Conservation (phyloP, 2,113 vertebrate genomes). For the Ictalurus furcatus region DNA sequence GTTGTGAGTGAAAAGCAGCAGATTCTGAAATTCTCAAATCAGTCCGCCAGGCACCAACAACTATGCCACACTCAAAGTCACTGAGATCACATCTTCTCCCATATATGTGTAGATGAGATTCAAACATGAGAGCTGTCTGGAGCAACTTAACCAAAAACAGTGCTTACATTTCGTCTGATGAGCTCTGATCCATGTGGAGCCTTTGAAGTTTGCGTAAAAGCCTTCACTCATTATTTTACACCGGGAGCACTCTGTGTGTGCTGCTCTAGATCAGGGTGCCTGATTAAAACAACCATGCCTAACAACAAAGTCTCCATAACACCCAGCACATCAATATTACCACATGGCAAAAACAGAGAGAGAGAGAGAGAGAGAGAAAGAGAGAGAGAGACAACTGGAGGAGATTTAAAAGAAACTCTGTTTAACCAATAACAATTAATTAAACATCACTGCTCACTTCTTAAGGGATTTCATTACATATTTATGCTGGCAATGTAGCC, state of each 20-base stretch:
- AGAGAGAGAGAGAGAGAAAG: background rate
- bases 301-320: constrained; percentile 32
- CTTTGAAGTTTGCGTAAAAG: constrained; percentile 43
- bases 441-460: constrained; percentile 51
- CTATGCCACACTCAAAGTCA: too few relatives aligned
- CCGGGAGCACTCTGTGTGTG: background rate
- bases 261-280: constrained; percentile 16
- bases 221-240: constrained; percentile 45
- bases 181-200: constrained; percentile 25
- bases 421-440: constrained; percentile 53
- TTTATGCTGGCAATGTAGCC: constrained; percentile 33
- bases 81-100: too few relatives aligned
- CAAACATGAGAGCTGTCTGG: constrained; percentile 1
- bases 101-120: background rate
- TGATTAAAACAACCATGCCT: constrained; percentile 44
- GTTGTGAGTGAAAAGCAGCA: background rate
- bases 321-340: constrained; percentile 50
- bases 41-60: background rate
- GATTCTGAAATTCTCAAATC: background rate
- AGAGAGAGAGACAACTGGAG: background rate
- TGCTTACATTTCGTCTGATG: constrained; percentile 23
- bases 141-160: constrained; percentile 16
- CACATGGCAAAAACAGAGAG: background rate
- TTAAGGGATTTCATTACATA: constrained; percentile 46
- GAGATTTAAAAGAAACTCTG: constrained; percentile 38